Base-by-base conservation (phyloP, 2,113 vertebrate species). In the Gambusia affinis region DNA sequence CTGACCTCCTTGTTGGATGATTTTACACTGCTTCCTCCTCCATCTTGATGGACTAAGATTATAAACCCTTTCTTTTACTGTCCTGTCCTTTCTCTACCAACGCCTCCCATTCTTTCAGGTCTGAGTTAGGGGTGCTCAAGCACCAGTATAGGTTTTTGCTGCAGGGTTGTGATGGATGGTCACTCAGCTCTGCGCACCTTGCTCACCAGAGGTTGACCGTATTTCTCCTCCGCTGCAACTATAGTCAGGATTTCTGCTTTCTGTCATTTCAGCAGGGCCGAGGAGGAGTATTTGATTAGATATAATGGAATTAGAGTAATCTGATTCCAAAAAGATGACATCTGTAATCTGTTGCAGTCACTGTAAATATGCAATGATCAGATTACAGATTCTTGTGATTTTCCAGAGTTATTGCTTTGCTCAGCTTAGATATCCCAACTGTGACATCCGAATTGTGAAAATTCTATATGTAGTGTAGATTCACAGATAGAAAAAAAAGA, bases 361-460 rank as follows among this genome's bases (percentile, higher is more conserved):
- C 90, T 92, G 91, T 92, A 92, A 92, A 91, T 90, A 90, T 79
- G 79, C 70, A 62, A 84, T 82, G 88, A 93, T 90, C 75, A 79
- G 72, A 92, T 92, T 73, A 84, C 72, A 44, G 68, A 88, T 87
- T 73, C 76, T 73, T 80, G 31, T 57, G 78, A 85, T 78, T 71
- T 44, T 72, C 76, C 37, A 60, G 78, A 74, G 66, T 86, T 81
- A 88, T 85, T 84, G 72, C 78, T 72, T 75, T 76, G 79, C 70
- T 87, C 47, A 54, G 35, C 76, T 68, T 72, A 29, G 19, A 63
- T 47, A 30, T 73, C 31, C 63, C 76, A 76, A 82, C 63, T 60
- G 75, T 81, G 78, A 76, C 69, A 76, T 81, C 70, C 67, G 29
- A 72, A 73, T 37, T 60, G 60, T 71, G 60, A 30, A 29, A 31